Evolutionary conservation across 2,113 vertebrate genomes (phyloP).

Genomic region (Petaurus breviceps): DNA sequence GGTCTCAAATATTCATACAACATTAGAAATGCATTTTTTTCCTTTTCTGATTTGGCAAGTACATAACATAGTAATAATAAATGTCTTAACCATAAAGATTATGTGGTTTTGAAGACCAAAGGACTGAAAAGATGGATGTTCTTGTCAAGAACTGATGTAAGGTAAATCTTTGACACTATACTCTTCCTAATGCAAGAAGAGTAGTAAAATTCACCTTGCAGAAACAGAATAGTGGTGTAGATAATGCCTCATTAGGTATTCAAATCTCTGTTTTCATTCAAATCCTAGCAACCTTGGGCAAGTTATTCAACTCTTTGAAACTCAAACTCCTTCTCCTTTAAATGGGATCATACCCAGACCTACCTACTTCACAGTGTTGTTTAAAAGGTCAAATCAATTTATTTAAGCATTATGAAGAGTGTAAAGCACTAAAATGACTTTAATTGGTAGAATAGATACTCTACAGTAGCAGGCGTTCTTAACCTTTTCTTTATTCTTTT

Average conservation of each 20-base stretch:
- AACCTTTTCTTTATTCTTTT: background rate
- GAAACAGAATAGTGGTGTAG: background rate
- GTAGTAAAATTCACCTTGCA: background rate
- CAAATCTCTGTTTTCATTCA: background rate
- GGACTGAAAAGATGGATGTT: background rate
- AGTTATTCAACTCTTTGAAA: background rate
- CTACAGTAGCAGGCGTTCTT: background rate
- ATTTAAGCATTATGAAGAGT: background rate
- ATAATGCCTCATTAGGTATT: background rate
- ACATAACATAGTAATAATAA: background rate
- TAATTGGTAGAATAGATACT: background rate
- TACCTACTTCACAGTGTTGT: background rate
- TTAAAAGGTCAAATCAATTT: background rate
- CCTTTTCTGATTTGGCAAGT: background rate
- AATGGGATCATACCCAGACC: background rate
- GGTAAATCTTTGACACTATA: background rate
- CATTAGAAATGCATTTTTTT: slow-evolving; percentile 30
- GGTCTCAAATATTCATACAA: background rate
- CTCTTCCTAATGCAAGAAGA: background rate
- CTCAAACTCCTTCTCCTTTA: background rate
- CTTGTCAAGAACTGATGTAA: background rate
- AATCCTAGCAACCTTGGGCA: background rate
- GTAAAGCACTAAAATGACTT: background rate
- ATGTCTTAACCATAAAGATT: background rate
- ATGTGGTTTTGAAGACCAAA: slow-evolving; percentile 7